These are phyloP conservation scores for Scaptomyza flava DNA, from an alignment of 2,888 invertebrate genomes.

Conservation along the genomic window DNA sequence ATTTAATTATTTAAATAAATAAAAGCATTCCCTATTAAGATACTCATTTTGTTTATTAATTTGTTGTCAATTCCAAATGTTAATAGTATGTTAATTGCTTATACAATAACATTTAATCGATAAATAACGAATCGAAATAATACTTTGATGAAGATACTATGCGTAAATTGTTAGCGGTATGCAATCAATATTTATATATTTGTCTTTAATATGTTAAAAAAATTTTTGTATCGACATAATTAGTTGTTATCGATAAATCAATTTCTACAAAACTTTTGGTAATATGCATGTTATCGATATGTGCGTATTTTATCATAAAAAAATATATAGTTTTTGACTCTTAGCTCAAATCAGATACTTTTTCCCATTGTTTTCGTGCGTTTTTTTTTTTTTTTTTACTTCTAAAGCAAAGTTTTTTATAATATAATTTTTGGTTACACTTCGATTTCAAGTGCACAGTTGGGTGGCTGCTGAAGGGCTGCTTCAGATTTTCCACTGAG, in stretches of 20 bases:
- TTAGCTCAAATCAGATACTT: neutral
- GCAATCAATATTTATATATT: no score
- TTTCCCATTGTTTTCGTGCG: constrained; percentile 29
- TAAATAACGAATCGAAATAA: neutral
- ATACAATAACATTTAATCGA: neutral
- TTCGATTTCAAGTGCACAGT: constrained; percentile 57
- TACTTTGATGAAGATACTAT: no score
- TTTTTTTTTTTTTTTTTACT: neutral
- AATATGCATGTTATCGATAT: neutral
- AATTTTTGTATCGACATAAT: no score
- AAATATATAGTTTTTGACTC: neutral
- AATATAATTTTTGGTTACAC: constrained; percentile 24
- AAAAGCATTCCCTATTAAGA: neutral
- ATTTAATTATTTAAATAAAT: no score
- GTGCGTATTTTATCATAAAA: neutral
- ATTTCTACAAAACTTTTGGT: neutral
- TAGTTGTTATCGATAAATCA: neutral
- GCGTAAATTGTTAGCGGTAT: no score
- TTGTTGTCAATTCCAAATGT: neutral
- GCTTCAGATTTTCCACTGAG: constrained; percentile 22
- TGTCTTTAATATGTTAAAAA: no score
- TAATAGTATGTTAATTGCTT: neutral
- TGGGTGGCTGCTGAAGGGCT: constrained; percentile 41
- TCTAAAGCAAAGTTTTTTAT: constrained; percentile 10
- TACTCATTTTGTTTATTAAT: neutral